phyloP scores from a whole-genome alignment of 2,113 vertebrate species.

The Tor tambroides region DNA sequence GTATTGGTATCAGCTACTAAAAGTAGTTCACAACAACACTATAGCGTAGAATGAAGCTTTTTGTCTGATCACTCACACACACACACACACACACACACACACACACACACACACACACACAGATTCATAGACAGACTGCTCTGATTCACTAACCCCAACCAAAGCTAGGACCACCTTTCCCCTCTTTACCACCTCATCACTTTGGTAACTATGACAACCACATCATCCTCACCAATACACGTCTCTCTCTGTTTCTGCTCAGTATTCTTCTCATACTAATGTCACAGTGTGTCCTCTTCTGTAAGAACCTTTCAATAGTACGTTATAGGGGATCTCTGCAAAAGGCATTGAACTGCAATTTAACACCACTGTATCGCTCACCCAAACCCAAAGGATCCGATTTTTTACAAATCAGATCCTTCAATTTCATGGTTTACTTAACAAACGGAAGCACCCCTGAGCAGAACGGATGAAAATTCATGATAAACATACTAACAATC shows the following conservation, averaged over 20 bases:
- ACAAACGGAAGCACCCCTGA: not conserved
- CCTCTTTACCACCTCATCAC: constrained; percentile 24
- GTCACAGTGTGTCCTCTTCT: constrained; percentile 11
- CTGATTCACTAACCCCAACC: not conserved
- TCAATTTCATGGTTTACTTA: constrained; percentile 38
- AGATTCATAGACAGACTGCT: not conserved
- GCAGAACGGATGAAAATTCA: constrained; percentile 7
- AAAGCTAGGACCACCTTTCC: not conserved
- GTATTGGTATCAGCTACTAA: not conserved
- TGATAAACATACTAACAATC: not conserved
- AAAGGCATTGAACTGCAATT: constrained; percentile 4
- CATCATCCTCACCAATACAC: not conserved
- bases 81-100: too few relatives aligned
- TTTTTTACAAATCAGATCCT: constrained; percentile 6
- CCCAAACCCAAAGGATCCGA: too few relatives aligned
- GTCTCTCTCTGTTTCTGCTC: not conserved
- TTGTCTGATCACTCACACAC: not conserved
- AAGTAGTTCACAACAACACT: not conserved
- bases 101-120: not conserved
- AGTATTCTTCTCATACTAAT: not conserved
- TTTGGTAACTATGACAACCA: constrained; percentile 38
- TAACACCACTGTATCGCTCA: not conserved
- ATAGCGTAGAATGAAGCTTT: not conserved
- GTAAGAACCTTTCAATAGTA: not conserved
- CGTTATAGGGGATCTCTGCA: not conserved